Conservation (phyloP, 2,797 vertebrate genomes). For the Corythornis leucogaster region DNA sequence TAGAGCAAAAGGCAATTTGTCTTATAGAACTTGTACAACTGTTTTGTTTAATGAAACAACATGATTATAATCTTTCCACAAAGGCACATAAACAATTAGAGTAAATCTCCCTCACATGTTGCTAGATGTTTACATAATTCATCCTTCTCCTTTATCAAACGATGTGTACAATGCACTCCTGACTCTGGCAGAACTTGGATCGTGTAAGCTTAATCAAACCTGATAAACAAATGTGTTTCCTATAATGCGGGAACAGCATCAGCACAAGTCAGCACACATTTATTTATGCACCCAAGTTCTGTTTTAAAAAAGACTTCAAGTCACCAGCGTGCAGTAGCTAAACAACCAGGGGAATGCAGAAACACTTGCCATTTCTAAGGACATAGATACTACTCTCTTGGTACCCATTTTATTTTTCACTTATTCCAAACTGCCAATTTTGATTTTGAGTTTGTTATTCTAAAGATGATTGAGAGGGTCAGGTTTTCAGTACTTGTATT, state of each 20-base stretch:
- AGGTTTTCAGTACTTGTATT: background rate
- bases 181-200: conserved; percentile 52
- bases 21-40: conserved; percentile 71
- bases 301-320: conserved; percentile 15
- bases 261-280: conserved; percentile 11
- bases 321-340: background rate
- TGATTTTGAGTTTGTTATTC: background rate
- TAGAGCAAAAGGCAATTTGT: conserved; percentile 73
- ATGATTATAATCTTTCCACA: conserved; percentile 74
- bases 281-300: conserved; percentile 32
- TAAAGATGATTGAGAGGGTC: background rate
- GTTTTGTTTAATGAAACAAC: conserved; percentile 75
- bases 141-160: conserved; percentile 67
- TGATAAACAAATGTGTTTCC: conserved; percentile 68
- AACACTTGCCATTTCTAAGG: background rate
- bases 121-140: conserved; percentile 70
- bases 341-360: background rate
- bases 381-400: background rate
- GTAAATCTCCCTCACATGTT: conserved; percentile 72
- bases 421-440: background rate
- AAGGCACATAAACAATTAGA: conserved; percentile 66
- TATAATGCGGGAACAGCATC: conserved; percentile 42
- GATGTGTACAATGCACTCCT: conserved; percentile 57
- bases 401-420: background rate
- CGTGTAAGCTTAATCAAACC: conserved; percentile 40